Evolutionary conservation across 37 sponge, comb jelly and placozoan genomes (phyloP).

Genomic region (Aplysina aerophoba): DNA sequence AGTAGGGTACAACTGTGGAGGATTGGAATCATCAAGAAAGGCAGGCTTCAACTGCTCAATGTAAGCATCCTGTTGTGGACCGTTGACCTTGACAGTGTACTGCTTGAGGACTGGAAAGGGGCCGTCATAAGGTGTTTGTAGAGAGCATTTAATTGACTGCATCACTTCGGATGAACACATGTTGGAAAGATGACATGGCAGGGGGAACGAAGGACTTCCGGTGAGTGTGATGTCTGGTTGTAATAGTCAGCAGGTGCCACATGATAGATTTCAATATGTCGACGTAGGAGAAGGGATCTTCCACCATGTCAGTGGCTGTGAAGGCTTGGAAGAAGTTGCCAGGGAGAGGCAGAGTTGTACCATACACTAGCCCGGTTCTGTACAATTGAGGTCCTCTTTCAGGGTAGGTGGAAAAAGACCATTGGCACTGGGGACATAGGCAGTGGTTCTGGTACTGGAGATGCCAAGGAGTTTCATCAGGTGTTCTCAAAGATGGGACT

Average conservation of each 20-base stretch:
- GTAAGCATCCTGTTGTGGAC: conserved; percentile 42
- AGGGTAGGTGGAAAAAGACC: too few species aligned
- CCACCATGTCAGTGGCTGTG: background rate
- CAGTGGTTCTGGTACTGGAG: too few species aligned
- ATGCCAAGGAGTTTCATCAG: too few species aligned
- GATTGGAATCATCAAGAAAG: conserved; percentile 7
- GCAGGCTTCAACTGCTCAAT: conserved; percentile 73
- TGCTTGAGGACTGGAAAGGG: conserved; percentile 47
- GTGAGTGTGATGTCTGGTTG: background rate
- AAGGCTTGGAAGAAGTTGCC: background rate
- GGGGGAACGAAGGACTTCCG: background rate
- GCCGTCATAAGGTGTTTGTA: conserved; percentile 55
- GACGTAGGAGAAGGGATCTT: too few species aligned
- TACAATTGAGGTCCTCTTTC: too few species aligned
- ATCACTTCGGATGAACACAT: conserved; percentile 63
- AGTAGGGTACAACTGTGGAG: background rate
- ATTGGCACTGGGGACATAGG: too few species aligned
- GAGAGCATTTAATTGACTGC: conserved; percentile 51
- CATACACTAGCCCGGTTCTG: too few species aligned
- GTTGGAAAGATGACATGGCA: conserved; percentile 33
- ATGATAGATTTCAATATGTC: conserved; percentile 40
- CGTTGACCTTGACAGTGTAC: conserved; percentile 57
- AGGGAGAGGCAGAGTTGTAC: too few species aligned
- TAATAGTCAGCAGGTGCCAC: background rate
- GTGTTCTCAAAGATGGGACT: too few species aligned